Percentiles rank a stretch among this genome's conserved stretches.
Evolutionary conservation across 2,113 vertebrate genomes (phyloP).

Genomic region (Alouatta palliata): DNA sequence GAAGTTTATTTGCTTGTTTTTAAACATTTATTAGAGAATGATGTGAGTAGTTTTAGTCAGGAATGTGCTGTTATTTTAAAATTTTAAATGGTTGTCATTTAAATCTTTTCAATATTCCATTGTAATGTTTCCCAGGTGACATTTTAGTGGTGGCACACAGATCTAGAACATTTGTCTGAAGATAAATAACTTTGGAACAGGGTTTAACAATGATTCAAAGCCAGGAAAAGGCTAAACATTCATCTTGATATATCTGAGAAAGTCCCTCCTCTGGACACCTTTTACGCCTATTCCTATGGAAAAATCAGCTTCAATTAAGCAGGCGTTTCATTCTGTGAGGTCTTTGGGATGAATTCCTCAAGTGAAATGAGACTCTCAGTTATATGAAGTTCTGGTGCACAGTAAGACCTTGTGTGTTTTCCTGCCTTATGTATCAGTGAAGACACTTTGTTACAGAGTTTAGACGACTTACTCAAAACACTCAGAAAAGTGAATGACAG

Average conservation of each 20-base stretch:
- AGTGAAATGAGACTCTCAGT: not conserved
- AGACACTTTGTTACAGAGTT: not conserved
- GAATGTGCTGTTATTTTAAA: not conserved
- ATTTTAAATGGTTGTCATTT: not conserved
- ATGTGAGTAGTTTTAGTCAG: not conserved
- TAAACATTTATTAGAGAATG: not conserved
- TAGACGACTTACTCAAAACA: not conserved
- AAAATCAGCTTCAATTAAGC: not conserved
- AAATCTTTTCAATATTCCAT: not conserved
- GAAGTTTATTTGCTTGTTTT: not conserved
- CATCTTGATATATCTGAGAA: not conserved
- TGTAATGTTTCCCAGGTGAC: not conserved
- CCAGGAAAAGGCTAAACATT: not conserved
- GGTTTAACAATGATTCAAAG: not conserved
- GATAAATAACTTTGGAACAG: not conserved
- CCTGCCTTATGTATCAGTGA: not conserved
- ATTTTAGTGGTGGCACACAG: not conserved
- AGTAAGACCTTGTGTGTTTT: not conserved
- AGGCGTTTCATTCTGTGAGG: not conserved
- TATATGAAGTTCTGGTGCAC: not conserved
- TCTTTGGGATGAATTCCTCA: not conserved
- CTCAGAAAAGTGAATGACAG: not conserved
- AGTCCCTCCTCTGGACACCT: fast-evolving
- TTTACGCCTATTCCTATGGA: not conserved
- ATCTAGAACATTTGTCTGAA: not conserved